A percentile compares a stretch with the other conserved stretches of the same genome.
phyloP scores from a whole-genome alignment of 2,888 invertebrate species.

The Sialis lutaria region DNA sequence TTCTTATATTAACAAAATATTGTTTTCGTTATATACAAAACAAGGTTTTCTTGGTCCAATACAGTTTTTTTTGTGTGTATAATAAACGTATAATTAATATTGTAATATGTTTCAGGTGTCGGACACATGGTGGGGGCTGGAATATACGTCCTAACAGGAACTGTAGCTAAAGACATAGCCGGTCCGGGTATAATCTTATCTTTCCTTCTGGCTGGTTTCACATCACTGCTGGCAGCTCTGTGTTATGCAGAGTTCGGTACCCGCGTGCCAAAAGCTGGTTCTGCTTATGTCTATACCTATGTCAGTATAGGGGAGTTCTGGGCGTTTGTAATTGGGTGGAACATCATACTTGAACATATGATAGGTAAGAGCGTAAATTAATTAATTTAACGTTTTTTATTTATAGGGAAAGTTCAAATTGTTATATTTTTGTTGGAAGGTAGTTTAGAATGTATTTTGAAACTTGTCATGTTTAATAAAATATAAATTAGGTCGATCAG shows the following conservation, averaged over 20 bases:
- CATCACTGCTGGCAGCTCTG: conserved; percentile 62
- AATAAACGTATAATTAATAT: not conserved
- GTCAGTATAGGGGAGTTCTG: conserved; percentile 85
- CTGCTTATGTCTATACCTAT: conserved; percentile 87
- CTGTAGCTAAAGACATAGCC: conserved; percentile 63
- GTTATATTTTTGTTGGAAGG: too few species aligned
- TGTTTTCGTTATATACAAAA: too few species aligned
- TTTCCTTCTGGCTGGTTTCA: conserved; percentile 63
- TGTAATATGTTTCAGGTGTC: conserved; percentile 39
- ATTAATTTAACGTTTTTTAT: too few species aligned
- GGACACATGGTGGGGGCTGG: conserved; percentile 94
- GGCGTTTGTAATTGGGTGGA: conserved; percentile 93
- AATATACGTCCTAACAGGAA: conserved; percentile 78
- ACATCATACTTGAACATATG: conserved; percentile 79
- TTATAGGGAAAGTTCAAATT: too few species aligned
- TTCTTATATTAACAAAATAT: too few species aligned
- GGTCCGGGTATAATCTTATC: conserved; percentile 68
- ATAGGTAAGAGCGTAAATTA: conserved; percentile 36
- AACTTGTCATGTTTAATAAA: too few species aligned
- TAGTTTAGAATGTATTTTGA: too few species aligned
- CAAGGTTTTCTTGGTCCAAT: too few species aligned
- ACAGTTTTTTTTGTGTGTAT: too few species aligned
- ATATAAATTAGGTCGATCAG: too few species aligned
- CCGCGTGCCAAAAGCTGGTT: conserved; percentile 74
- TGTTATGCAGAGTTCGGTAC: conserved; percentile 87